Evolutionary conservation across 1,140 invertebrate species (phyloP).

Genomic region (Arion vulgaris): DNA sequence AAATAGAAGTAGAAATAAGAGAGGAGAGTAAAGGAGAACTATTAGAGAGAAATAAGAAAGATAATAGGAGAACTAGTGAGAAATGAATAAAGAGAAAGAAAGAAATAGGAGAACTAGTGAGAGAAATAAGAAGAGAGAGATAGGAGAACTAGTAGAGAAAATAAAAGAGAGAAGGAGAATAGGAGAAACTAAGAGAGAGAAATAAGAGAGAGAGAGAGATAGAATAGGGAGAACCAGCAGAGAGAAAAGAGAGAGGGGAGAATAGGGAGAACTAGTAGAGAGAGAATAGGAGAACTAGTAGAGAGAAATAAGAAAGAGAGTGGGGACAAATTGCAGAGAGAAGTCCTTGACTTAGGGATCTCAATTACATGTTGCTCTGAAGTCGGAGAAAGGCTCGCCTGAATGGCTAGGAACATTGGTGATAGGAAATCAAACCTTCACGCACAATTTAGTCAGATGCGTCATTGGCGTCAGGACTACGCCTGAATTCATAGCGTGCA

Average conservation of each 20-base stretch:
- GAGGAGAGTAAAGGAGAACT: background rate
- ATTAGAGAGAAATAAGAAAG: background rate
- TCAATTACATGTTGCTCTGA: too few species aligned
- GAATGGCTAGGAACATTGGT: too few species aligned
- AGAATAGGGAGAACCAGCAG: background rate
- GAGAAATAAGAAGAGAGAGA: too few species aligned
- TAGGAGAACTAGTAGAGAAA: background rate
- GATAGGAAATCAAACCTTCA: too few species aligned
- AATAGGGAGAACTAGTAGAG: background rate
- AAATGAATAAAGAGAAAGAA: background rate
- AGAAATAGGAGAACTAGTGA: too few species aligned
- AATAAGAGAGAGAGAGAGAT: background rate
- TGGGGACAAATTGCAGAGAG: too few species aligned
- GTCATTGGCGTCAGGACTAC: too few species aligned
- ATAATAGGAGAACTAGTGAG: background rate
- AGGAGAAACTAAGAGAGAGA: too few species aligned
- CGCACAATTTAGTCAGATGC: too few species aligned
- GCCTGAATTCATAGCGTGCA: too few species aligned
- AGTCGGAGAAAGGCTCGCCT: too few species aligned
- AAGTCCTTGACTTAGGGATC: too few species aligned
- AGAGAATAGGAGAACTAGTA: background rate
- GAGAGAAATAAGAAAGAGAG: background rate
- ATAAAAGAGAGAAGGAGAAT: background rate
- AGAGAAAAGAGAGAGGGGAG: background rate
- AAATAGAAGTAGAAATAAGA: background rate